Base-by-base conservation (phyloP, 2,888 invertebrate genomes). In the Dilophus febrilis region DNA sequence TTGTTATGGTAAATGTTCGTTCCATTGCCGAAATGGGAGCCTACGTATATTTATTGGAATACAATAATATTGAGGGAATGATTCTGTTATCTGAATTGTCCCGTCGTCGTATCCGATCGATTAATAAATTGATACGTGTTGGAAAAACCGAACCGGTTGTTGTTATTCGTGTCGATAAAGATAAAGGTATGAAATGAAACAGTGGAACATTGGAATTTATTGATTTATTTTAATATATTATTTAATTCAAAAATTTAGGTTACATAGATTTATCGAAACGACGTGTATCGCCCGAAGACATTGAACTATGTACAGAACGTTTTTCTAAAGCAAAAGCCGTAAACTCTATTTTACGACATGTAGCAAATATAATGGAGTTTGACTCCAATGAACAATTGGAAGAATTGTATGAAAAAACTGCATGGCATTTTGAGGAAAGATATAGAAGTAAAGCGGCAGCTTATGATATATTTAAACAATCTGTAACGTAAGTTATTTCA, bases 1-100 rank as follows among this genome's bases (percentile, higher is more conserved):
- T 98, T 37, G 98, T 98, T 35, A 94, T 97, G 94, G 97, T 95
- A 19, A 98, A 94, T 58, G 97, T 98, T 4, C 72, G 91, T 34
- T 84, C 91, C 47, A 98, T 99, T 54, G 97, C 95, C 14, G 97
- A 98, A 70, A 98, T 99, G 97, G 98, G 98, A 44, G 98, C 97
- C 2, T 98, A 99, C 62, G 98, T 98, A 13, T 88, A 92, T 61
- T 67, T 98, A 44, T 67, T 97, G 47, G 98, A 98, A 65, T 98
- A 98, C 61, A 95, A 98, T 64, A 92, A 95, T 56, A 98, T 95
- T 50, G 97, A 98, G 64, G 95, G 92, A 54, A 98, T 98, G 98
- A 98, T 99, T 47, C 67, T 98, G 56, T 73, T 99, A 3, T 97
- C 95, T 6, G 98, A 98, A 63, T 70, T 98, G 68, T 98, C 97